Evolutionary conservation across 1,140 invertebrate species (phyloP), one percentile per base, ranked within the genome.

Genomic region (Bombus turneri): DNA sequence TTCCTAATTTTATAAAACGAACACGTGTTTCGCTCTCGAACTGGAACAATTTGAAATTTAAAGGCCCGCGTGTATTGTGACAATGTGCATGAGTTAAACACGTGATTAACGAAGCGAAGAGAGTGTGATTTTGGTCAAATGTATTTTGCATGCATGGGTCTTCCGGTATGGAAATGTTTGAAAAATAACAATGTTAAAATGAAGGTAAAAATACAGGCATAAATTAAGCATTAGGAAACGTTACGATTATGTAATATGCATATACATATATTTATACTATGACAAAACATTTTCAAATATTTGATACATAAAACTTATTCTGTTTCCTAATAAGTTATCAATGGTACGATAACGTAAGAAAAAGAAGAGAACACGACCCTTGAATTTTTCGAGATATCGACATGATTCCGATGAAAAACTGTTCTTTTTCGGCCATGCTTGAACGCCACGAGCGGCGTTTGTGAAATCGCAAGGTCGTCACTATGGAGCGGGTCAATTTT

Each of bases 401-500:
- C 18, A 10, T 25, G 34, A 25, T 25, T 12, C 6, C 10, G 22
- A 18, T 8, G 31, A 66, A 10, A 75, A 34, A 37, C 59, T 6
- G 5, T 31, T 31, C 15, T 53, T 53, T 31, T n/a, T 37, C 3
- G 5, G 4, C 31, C 9, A 5, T 43, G 1, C 6, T 53, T 25
- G 43, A 39, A 64, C 6, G 37, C 9, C n/a, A 15, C 41, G 31
- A 18, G 41, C 13, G 41, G 9, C 18, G 22, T 53, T 22, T 4
- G 18, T 39, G 28, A 68, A 83, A 31, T 72, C 12, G 5, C 75
- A 80, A 80, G 66, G 76, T 59, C 39, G 9, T 5, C 18, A 6
- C n/a, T 4, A 69, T 5, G n/a, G 9, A 53, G 43, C 39, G 25
- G 15, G 37, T 72, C 66, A 47, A 85, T 85, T 85, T 85, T 53